phyloP scores from a whole-genome alignment of 2,888 invertebrate genomes.

The Scelioninae gen. 1 region DNA sequence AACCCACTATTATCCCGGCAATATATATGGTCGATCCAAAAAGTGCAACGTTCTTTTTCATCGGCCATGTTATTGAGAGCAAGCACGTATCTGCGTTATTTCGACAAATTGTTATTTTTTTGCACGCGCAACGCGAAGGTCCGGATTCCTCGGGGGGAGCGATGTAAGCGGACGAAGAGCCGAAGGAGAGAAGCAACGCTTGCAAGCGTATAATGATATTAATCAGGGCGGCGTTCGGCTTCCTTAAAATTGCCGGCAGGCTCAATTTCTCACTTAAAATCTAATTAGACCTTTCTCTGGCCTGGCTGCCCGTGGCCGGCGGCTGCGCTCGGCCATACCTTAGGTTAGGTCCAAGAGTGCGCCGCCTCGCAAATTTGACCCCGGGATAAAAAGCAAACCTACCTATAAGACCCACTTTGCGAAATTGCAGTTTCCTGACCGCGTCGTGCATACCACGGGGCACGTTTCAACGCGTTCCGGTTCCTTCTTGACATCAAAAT shows the following conservation, averaged over 20 bases:
- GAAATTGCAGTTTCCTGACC: slow-evolving; percentile 82
- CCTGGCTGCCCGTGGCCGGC: slow-evolving; percentile 73
- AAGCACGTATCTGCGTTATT: too few relatives aligned
- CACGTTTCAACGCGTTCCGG: slow-evolving; percentile 68
- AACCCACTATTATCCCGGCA: too few relatives aligned
- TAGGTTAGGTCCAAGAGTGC: slow-evolving; percentile 64
- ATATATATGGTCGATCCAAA: too few relatives aligned
- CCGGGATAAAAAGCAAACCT: slow-evolving; percentile 77
- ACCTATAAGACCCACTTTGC: slow-evolving; percentile 79
- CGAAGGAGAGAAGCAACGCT: slow-evolving; percentile 62
- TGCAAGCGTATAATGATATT: slow-evolving; percentile 82
- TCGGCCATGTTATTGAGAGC: too few relatives aligned
- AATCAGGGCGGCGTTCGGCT: slow-evolving; percentile 83
- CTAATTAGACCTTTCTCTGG: slow-evolving; percentile 82
- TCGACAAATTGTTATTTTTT: too few relatives aligned
- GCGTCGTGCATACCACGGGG: slow-evolving; percentile 74
- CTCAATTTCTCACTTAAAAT: slow-evolving; percentile 84
- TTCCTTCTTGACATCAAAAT: slow-evolving; percentile 67
- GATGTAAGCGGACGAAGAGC: too few relatives aligned
- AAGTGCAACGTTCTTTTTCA: too few relatives aligned
- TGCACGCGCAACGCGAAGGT: too few relatives aligned
- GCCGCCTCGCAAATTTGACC: slow-evolving; percentile 78
- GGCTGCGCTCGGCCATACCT: slow-evolving; percentile 62
- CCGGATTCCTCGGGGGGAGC: too few relatives aligned
- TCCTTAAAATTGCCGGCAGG: slow-evolving; percentile 84